These are phyloP conservation scores for Erythrocercus mccallii DNA, from an alignment of 2,113 vertebrate species.

Conservation along the genomic window DNA sequence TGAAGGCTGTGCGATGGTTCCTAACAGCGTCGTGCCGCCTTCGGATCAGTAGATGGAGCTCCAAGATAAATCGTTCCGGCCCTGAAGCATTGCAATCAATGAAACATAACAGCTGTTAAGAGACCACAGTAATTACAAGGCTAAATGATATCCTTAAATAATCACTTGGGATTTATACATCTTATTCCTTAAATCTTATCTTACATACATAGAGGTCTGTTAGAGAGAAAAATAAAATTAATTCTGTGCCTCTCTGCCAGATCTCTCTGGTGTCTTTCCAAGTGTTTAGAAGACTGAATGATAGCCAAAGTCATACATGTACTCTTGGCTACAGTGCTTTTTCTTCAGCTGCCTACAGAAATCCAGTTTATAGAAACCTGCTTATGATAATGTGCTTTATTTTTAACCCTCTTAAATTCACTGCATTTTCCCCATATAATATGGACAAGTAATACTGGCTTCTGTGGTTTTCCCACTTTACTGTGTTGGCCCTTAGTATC, in stretches of 20 bases:
- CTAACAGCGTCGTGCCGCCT: background rate
- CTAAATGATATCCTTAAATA: conserved; percentile 45
- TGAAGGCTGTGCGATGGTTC: background rate
- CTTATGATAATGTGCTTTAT: background rate
- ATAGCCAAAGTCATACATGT: background rate
- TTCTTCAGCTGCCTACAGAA: background rate
- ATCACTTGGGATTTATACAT: conserved; percentile 24
- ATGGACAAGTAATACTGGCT: background rate
- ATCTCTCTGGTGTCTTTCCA: background rate
- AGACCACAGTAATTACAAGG: conserved; percentile 20
- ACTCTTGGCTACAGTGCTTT: background rate
- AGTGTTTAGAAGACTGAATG: background rate
- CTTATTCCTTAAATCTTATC: conserved; percentile 13
- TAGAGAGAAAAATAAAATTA: background rate
- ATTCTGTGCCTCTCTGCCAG: background rate
- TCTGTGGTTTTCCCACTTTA: background rate
- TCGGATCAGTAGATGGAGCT: conserved; percentile 55
- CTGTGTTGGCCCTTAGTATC: background rate
- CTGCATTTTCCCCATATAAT: background rate
- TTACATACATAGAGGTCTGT: background rate
- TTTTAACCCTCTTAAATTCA: background rate
- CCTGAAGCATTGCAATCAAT: background rate
- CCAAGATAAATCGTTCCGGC: conserved; percentile 39
- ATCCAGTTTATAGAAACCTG: background rate
- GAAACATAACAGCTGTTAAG: background rate